These are phyloP conservation scores for Anhinga anhinga DNA, from an alignment of 2,113 vertebrate genomes.

Conservation along the genomic window DNA sequence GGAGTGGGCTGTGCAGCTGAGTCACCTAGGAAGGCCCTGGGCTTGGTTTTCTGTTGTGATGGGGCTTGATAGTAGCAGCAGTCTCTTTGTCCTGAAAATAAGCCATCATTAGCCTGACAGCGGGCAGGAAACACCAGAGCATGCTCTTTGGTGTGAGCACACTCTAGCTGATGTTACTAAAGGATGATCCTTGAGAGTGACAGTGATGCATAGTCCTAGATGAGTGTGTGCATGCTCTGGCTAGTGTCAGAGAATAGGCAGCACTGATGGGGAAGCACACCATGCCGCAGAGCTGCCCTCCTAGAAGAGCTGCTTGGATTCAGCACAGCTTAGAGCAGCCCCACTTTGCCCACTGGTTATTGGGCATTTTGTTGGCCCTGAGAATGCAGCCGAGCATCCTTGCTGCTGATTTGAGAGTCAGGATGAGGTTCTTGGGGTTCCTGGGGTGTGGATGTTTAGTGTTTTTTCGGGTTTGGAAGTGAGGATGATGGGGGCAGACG, in stretches of 20 bases:
- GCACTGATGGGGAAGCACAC: neutral
- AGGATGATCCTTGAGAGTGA: neutral
- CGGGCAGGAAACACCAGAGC: neutral
- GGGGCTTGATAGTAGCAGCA: neutral
- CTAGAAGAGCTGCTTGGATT: neutral
- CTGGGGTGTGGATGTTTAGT: neutral
- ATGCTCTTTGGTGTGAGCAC: neutral
- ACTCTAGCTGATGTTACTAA: neutral
- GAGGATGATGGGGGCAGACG: neutral
- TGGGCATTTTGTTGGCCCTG: neutral
- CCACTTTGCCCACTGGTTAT: neutral
- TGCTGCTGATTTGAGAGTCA: neutral
- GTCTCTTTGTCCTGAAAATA: neutral
- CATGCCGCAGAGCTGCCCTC: rapidly evolving
- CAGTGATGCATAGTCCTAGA: neutral
- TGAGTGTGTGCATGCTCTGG: neutral
- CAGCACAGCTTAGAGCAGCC: neutral
- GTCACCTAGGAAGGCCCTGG: neutral
- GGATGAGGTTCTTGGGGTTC: neutral
- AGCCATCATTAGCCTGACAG: neutral
- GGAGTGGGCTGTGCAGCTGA: rapidly evolving
- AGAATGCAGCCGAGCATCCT: neutral
- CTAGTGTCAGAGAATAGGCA: neutral
- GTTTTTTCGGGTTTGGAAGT: neutral
- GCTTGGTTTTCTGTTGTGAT: neutral